These are phyloP conservation scores for Brachyptera putata DNA, from an alignment of 2,888 invertebrate genomes.

Conservation along the genomic window DNA sequence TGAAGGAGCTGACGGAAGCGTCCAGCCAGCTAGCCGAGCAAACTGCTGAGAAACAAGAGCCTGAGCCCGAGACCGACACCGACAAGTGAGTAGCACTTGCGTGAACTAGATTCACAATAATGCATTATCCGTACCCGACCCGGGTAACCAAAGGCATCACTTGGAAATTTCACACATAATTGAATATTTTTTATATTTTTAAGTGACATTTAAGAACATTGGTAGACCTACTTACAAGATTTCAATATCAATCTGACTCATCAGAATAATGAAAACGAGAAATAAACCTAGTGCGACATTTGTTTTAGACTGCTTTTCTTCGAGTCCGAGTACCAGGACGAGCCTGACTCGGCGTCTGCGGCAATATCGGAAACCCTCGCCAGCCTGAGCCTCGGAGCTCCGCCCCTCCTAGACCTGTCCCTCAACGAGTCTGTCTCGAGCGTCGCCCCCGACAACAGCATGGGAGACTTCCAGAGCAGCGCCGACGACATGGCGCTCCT, in stretches of 20 bases:
- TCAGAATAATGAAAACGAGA: too few species aligned
- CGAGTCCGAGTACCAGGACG: conserved; percentile 44
- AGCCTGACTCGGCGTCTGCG: neutral
- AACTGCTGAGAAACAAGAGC: conserved; percentile 42
- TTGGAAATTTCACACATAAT: too few species aligned
- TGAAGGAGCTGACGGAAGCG: conserved; percentile 73
- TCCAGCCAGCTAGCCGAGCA: conserved; percentile 50
- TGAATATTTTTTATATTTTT: too few species aligned
- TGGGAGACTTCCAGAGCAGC: neutral
- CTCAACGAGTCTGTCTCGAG: conserved; percentile 4
- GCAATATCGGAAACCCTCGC: neutral
- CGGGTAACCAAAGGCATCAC: too few species aligned
- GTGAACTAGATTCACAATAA: too few species aligned
- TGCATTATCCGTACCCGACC: too few species aligned
- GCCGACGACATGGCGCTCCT: conserved; percentile 28
- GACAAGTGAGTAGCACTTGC: conserved; percentile 40
- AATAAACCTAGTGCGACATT: too few species aligned
- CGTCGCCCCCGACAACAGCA: neutral
- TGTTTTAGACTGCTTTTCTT: conserved; percentile 44
- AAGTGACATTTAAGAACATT: too few species aligned
- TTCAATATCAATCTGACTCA: too few species aligned
- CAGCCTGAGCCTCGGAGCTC: neutral
- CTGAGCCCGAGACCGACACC: conserved; percentile 43
- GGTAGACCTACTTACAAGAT: too few species aligned
- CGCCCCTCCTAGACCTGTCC: neutral